These are phyloP conservation scores for Cotesia vestalis DNA, from an alignment of 1,140 invertebrate genomes.

Conservation along the genomic window DNA sequence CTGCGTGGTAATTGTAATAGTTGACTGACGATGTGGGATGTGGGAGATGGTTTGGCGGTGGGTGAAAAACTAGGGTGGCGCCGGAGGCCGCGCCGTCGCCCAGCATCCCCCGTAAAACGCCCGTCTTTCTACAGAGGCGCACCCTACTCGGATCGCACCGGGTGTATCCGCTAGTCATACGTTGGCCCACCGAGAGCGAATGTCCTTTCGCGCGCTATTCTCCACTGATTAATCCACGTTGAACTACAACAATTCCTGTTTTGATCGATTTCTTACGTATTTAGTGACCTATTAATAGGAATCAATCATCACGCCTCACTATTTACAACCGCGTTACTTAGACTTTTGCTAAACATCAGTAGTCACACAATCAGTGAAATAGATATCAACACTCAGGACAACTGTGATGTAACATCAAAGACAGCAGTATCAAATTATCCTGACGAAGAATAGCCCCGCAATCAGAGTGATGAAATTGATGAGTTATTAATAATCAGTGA, in stretches of 20 bases:
- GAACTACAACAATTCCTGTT: neutral
- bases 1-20: slow-evolving; percentile 34
- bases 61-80: slow-evolving; percentile 55
- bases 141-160: slow-evolving; percentile 53
- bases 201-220: slow-evolving; percentile 34
- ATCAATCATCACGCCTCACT: slow-evolving; percentile 7
- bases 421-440: no score
- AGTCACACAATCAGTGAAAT: no score
- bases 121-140: slow-evolving; percentile 53
- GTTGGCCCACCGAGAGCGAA: slow-evolving; percentile 58
- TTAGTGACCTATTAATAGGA: neutral
- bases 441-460: no score
- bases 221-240: slow-evolving; percentile 28
- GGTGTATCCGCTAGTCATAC: slow-evolving; percentile 63
- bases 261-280: neutral
- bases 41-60: slow-evolving; percentile 22
- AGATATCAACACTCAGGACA: no score
- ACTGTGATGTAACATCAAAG: no score
- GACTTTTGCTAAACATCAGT: no score
- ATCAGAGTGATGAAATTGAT: neutral
- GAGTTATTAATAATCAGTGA: neutral
- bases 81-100: slow-evolving; percentile 64
- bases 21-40: slow-evolving; percentile 31
- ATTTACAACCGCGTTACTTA: neutral
- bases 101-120: slow-evolving; percentile 60